Conservation (phyloP, 2,888 invertebrate species). For the Osmoderma eremita region DNA sequence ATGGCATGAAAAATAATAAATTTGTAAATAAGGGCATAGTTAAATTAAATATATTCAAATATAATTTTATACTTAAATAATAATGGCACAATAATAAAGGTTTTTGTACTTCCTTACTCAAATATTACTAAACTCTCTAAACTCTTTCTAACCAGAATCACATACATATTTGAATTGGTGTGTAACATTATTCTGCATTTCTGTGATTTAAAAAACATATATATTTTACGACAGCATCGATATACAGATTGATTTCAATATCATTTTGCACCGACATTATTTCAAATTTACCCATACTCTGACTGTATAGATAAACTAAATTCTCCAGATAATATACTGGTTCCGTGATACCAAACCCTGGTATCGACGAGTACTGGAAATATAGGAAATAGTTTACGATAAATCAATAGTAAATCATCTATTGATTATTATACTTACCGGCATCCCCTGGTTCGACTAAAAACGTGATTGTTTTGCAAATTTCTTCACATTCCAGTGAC, state of each 20-base stretch:
- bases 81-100: slow-evolving; percentile 26
- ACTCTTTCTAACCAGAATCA: no score
- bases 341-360: slow-evolving; percentile 91
- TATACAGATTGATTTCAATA: no score
- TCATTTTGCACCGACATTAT: no score
- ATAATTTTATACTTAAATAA: slow-evolving; percentile 15
- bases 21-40: no score
- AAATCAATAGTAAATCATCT: background rate
- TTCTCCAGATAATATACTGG: slow-evolving; percentile 80
- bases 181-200: no score
- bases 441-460: slow-evolving; percentile 88
- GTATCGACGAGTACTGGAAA: slow-evolving; percentile 85
- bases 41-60: background rate
- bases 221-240: no score
- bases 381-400: background rate
- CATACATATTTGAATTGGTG: no score
- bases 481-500: slow-evolving; percentile 85
- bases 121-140: no score
- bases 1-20: no score
- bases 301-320: slow-evolving; percentile 91
- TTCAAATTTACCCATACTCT: slow-evolving; percentile 78
- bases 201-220: no score
- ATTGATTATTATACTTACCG: slow-evolving; percentile 65
- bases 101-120: background rate
- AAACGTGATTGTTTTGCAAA: slow-evolving; percentile 79